Evolutionary conservation across 2,888 invertebrate genomes (phyloP).

Genomic region (Pandemis corylana): DNA sequence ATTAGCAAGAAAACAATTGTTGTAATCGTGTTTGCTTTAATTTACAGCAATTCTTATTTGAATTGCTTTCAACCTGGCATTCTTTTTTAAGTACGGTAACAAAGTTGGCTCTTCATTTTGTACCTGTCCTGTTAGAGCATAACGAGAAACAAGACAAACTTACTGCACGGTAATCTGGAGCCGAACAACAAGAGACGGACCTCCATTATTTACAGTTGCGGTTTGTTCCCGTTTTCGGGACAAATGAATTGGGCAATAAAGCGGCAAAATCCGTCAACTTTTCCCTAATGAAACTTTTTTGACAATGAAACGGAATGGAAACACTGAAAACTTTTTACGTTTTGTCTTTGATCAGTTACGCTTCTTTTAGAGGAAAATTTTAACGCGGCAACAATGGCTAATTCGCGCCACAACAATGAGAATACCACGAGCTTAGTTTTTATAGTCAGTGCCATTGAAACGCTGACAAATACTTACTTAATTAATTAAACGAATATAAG

Average conservation of each 20-base stretch:
- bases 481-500: neutral
- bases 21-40: neutral
- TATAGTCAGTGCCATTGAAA: constrained; percentile 12
- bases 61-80: neutral
- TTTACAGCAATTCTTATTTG: neutral
- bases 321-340: constrained; percentile 61
- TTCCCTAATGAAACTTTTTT: constrained; percentile 70
- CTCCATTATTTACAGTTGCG: constrained; percentile 69
- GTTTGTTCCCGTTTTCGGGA: constrained; percentile 63
- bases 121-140: constrained; percentile 55
- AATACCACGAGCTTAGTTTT: constrained; percentile 29
- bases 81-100: constrained; percentile 49
- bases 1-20: neutral
- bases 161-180: constrained; percentile 71
- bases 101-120: constrained; percentile 64
- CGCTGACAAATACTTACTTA: neutral
- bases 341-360: constrained; percentile 70
- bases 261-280: constrained; percentile 70
- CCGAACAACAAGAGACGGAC: constrained; percentile 58
- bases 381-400: constrained; percentile 55
- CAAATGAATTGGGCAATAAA: constrained; percentile 76
- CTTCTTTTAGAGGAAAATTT: constrained; percentile 54
- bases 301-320: constrained; percentile 68
- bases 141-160: constrained; percentile 69
- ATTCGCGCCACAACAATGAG: constrained; percentile 47